These are phyloP conservation scores for Caenorhabditis sp. DNA, from an alignment of 2,888 invertebrate genomes.

Conservation along the genomic window DNA sequence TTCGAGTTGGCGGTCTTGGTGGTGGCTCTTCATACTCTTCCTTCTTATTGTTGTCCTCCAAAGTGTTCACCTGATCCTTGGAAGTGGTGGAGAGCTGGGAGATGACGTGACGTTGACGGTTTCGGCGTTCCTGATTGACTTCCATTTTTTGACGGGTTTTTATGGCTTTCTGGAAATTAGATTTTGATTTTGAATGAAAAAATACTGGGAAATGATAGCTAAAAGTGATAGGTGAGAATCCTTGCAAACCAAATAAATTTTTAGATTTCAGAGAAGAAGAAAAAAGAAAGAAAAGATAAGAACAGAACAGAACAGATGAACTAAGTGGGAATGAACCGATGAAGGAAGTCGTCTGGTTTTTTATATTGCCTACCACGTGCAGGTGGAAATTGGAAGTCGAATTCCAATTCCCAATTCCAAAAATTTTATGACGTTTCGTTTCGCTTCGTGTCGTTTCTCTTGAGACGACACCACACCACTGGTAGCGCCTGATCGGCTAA, in stretches of 20 bases:
- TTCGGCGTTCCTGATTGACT: constrained; percentile 9
- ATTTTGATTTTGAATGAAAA: too few relatives aligned
- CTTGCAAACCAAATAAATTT: too few relatives aligned
- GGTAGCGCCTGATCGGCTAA: constrained; percentile 20
- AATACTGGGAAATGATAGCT: too few relatives aligned
- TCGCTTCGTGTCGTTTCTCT: too few relatives aligned
- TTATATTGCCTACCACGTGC: too few relatives aligned
- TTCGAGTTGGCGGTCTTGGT: constrained; percentile 53
- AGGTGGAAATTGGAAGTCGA: constrained; percentile 31
- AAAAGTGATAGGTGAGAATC: too few relatives aligned
- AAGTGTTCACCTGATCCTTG: background rate
- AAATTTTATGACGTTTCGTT: constrained; percentile 49
- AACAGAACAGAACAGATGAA: background rate
- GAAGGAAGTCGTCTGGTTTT: too few relatives aligned
- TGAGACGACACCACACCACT: too few relatives aligned
- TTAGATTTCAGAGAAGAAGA: too few relatives aligned
- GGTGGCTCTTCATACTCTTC: constrained; percentile 47
- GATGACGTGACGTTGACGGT: constrained; percentile 12
- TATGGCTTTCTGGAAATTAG: constrained; percentile 43
- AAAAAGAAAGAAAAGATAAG: background rate
- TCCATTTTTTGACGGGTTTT: constrained; percentile 49
- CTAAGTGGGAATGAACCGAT: background rate
- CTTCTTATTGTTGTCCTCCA: constrained; percentile 11
- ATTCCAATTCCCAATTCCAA: constrained; percentile 9
- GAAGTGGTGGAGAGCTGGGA: constrained; percentile 18